Evolutionary conservation across 2,888 invertebrate genomes (phyloP).

Genomic region (Chrysina gloriosa): DNA sequence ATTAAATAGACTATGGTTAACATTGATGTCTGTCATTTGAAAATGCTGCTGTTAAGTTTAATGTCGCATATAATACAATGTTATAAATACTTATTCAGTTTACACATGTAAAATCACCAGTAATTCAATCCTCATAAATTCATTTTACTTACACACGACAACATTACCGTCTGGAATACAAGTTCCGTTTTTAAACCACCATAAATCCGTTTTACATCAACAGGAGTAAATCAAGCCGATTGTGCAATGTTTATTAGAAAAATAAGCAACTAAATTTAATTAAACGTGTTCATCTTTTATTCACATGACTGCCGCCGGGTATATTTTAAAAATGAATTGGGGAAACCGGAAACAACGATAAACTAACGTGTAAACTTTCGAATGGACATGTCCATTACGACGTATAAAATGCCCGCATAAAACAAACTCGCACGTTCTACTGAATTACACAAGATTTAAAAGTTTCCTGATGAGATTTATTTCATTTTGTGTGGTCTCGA

Average conservation of each 20-base stretch:
- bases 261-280: neutral
- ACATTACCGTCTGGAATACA: too few relatives aligned
- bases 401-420: conserved; percentile 15
- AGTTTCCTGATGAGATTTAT: conserved; percentile 24
- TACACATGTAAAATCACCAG: too few relatives aligned
- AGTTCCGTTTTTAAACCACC: too few relatives aligned
- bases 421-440: conserved; percentile 21
- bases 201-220: too few relatives aligned
- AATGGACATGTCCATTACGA: conserved; percentile 24
- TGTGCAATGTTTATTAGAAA: neutral
- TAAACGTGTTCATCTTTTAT: neutral
- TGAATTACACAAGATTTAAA: conserved; percentile 27
- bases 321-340: neutral
- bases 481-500: conserved; percentile 20
- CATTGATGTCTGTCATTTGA: too few relatives aligned
- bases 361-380: conserved; percentile 21
- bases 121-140: too few relatives aligned
- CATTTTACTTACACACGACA: too few relatives aligned
- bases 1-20: too few relatives aligned
- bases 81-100: too few relatives aligned
- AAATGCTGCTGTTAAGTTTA: too few relatives aligned
- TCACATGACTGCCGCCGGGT: neutral
- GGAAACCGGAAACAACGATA: conserved; percentile 17
- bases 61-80: too few relatives aligned
- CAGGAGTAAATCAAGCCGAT: too few relatives aligned